A percentile compares a stretch with the other conserved stretches of the same genome.
These are phyloP conservation scores for Trogon melanurus DNA, from an alignment of 2,113 vertebrate genomes.

Conservation along the genomic window DNA sequence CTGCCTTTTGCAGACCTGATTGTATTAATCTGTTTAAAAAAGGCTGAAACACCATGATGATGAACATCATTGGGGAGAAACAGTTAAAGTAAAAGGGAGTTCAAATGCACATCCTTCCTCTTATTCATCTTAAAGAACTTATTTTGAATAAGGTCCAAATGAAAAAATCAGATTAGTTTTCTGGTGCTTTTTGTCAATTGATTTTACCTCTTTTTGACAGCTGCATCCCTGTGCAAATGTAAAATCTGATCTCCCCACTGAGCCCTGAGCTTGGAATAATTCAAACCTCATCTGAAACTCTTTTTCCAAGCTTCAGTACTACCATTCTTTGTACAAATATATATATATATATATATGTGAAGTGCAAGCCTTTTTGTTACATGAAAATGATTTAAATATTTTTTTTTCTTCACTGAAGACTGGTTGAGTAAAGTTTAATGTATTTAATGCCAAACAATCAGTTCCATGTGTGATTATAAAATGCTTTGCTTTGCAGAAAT, in stretches of 20 bases:
- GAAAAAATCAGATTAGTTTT: not conserved
- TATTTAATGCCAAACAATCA: slow-evolving; percentile 27
- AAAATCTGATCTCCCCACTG: slow-evolving; percentile 46
- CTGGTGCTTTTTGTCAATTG: slow-evolving; percentile 5
- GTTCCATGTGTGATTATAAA: slow-evolving; percentile 11
- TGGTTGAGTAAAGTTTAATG: slow-evolving; percentile 7
- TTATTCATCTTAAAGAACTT: not conserved
- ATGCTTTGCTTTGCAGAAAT: not conserved
- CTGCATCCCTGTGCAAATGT: not conserved
- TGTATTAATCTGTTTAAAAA: not conserved
- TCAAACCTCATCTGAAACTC: slow-evolving; percentile 34
- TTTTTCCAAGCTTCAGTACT: slow-evolving; percentile 43
- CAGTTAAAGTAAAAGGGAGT: not conserved
- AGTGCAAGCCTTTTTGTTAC: slow-evolving; percentile 29
- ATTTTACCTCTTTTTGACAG: slow-evolving; percentile 48
- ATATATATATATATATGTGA: not conserved
- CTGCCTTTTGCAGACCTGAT: not conserved
- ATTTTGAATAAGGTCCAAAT: slow-evolving; percentile 10
- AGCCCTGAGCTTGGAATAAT: slow-evolving; percentile 50
- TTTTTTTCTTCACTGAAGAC: not conserved
- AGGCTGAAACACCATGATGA: not conserved
- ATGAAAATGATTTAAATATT: slow-evolving; percentile 22
- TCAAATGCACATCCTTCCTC: not conserved
- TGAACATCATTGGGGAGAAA: not conserved
- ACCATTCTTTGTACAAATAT: not conserved